phyloP scores from a whole-genome alignment of 2,888 invertebrate genomes.

The Mythimna vitellina region DNA sequence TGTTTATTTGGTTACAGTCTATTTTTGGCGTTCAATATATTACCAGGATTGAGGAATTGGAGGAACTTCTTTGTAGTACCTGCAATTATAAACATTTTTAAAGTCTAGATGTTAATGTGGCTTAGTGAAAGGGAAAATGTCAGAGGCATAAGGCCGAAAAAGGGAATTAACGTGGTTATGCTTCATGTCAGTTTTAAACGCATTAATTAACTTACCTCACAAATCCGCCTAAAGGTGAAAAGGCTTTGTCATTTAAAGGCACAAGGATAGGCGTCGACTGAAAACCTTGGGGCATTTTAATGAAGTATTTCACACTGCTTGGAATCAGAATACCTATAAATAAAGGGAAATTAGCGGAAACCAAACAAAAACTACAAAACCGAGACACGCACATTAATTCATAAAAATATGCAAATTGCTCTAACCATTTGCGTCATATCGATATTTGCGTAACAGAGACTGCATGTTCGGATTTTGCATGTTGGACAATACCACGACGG shows the following conservation, averaged over 20 bases:
- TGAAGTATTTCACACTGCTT: constrained; percentile 84
- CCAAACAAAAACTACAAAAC: constrained; percentile 1
- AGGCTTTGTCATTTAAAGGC: constrained; percentile 83
- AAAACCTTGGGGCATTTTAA: constrained; percentile 80
- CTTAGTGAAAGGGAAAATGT: not conserved
- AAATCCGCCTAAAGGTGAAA: constrained; percentile 85
- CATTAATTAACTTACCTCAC: constrained; percentile 75
- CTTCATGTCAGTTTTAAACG: constrained; percentile 7
- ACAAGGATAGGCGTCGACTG: constrained; percentile 75
- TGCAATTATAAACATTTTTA: constrained; percentile 65
- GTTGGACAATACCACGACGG: constrained; percentile 83
- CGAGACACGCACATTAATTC: constrained; percentile 15
- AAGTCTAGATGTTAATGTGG: not conserved
- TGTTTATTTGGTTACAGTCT: constrained; percentile 21
- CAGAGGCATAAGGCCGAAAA: not conserved
- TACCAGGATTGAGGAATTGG: constrained; percentile 84
- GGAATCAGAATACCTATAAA: constrained; percentile 83
- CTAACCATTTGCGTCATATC: constrained; percentile 84
- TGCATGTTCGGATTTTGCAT: constrained; percentile 81
- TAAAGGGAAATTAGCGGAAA: constrained; percentile 12
- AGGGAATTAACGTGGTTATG: constrained; percentile 2
- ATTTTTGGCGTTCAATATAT: constrained; percentile 1
- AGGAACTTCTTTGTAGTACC: constrained; percentile 87
- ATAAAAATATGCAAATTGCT: constrained; percentile 54
- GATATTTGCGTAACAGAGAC: constrained; percentile 83